A percentile compares a stretch with the other conserved stretches of the same genome.
phyloP scores from a whole-genome alignment of 2,888 invertebrate species.

The Thera britannica region DNA sequence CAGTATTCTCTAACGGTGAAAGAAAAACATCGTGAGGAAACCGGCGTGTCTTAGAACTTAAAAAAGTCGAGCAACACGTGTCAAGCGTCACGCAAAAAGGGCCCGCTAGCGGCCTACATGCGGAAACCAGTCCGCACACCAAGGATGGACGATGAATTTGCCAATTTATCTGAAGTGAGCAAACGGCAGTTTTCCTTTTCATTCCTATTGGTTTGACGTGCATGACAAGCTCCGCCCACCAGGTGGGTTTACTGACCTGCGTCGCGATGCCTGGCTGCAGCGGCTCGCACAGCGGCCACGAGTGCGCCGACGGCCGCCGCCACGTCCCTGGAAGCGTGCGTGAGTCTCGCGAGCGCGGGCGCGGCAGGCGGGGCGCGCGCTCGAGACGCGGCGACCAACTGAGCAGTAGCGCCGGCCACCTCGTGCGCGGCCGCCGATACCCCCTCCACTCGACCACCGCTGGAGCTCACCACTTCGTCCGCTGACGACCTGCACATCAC shows the following conservation, averaged over 20 bases:
- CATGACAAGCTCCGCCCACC: too few relatives aligned
- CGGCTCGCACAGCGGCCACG: conserved; percentile 97
- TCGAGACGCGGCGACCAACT: conserved; percentile 97
- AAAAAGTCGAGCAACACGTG: too few relatives aligned
- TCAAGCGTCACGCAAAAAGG: too few relatives aligned
- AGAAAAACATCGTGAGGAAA: too few relatives aligned
- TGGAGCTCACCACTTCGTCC: conserved; percentile 93
- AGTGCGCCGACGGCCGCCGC: conserved; percentile 96
- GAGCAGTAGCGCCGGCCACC: conserved; percentile 97
- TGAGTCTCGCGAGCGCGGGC: conserved; percentile 90
- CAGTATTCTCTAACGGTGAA: too few relatives aligned
- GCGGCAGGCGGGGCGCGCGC: conserved; percentile 97
- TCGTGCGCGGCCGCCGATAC: conserved; percentile 98
- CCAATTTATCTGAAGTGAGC: too few relatives aligned
- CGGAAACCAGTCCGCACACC: too few relatives aligned
- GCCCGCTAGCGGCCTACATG: too few relatives aligned
- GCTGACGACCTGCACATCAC: conserved; percentile 89
- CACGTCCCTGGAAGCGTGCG: conserved; percentile 94
- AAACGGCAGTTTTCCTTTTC: too few relatives aligned
- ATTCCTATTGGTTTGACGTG: too few relatives aligned
- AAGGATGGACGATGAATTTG: too few relatives aligned
- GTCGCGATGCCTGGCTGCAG: conserved; percentile 93
- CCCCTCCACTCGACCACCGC: conserved; percentile 93
- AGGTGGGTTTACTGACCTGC: conserved; percentile 43
- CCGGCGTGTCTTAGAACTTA: too few relatives aligned